Evolutionary conservation across 2,113 vertebrate genomes (phyloP).

Genomic region (Delphinus delphis): DNA sequence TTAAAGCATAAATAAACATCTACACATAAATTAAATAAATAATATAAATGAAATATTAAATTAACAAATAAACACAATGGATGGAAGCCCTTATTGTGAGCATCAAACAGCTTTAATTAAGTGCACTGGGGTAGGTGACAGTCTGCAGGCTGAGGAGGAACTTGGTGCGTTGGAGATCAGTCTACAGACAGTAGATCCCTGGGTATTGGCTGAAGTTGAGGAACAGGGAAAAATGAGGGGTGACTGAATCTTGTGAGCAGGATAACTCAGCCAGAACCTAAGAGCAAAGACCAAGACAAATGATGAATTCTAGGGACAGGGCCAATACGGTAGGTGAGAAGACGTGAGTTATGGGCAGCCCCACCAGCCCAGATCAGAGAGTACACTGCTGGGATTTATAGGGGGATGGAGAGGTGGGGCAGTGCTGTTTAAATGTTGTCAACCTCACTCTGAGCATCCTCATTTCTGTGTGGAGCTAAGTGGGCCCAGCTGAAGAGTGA

Average conservation of each 20-base stretch:
- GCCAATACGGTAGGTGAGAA: neutral
- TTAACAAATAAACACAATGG: neutral
- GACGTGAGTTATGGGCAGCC: rapidly evolving
- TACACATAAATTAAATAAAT: neutral
- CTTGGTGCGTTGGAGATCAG: neutral
- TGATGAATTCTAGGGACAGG: neutral
- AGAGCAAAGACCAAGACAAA: neutral
- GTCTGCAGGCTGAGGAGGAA: neutral
- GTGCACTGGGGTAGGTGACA: too few relatives aligned
- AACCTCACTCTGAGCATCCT: neutral
- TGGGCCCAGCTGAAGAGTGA: neutral
- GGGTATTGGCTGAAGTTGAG: neutral
- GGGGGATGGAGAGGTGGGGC: neutral
- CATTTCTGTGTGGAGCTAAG: neutral
- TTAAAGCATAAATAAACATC: neutral
- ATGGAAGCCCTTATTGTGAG: neutral
- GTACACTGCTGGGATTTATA: neutral
- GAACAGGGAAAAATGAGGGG: neutral
- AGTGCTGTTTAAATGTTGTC: neutral
- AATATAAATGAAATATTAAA: neutral
- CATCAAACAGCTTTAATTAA: neutral
- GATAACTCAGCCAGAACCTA: neutral
- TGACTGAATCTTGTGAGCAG: neutral
- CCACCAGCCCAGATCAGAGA: neutral
- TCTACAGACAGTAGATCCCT: neutral